These are phyloP conservation scores for Hoplostethus atlanticus DNA, from an alignment of 2,797 vertebrate genomes.

Conservation along the genomic window DNA sequence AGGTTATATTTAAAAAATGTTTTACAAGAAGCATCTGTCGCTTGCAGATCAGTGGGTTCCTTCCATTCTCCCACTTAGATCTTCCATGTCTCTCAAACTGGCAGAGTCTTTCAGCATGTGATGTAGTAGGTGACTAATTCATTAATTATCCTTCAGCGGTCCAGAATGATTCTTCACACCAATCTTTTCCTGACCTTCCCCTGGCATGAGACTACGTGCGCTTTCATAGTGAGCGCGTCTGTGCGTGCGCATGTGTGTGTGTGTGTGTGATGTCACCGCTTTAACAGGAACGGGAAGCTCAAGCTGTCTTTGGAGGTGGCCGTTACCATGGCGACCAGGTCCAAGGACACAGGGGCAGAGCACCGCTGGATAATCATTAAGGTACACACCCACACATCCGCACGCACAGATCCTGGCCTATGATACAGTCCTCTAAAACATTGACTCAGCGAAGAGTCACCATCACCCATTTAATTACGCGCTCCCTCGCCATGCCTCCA, in stretches of 20 bases:
- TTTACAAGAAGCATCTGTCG: not conserved
- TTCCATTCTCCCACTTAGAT: not conserved
- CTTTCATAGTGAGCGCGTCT: not conserved
- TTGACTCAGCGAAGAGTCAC: slow-evolving; percentile 25
- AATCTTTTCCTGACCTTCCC: slow-evolving; percentile 1
- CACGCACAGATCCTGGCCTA: slow-evolving; percentile 14
- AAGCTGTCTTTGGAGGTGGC: slow-evolving; percentile 25
- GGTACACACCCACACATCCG: slow-evolving; percentile 15
- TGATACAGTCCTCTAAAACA: slow-evolving; percentile 8
- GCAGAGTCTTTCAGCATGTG: slow-evolving; percentile 8
- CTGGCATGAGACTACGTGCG: not conserved
- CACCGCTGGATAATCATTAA: slow-evolving; percentile 49
- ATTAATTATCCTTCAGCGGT: slow-evolving; percentile 8
- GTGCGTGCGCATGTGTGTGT: slow-evolving; percentile 5
- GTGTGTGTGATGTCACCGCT: slow-evolving; percentile 45
- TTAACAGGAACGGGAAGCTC: slow-evolving; percentile 49
- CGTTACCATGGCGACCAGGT: slow-evolving; percentile 64
- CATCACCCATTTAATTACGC: slow-evolving; percentile 16
- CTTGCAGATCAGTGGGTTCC: not conserved
- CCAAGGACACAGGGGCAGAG: slow-evolving; percentile 72
- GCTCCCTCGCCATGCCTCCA: not conserved
- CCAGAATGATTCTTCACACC: slow-evolving; percentile 3
- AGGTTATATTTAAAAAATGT: too few relatives aligned
- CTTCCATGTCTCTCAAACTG: not conserved
- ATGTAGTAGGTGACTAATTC: slow-evolving; percentile 12